A percentile compares a stretch with the other conserved stretches of the same genome.
These are phyloP conservation scores for Noctua pronuba DNA, from an alignment of 2,888 invertebrate genomes.

Conservation along the genomic window DNA sequence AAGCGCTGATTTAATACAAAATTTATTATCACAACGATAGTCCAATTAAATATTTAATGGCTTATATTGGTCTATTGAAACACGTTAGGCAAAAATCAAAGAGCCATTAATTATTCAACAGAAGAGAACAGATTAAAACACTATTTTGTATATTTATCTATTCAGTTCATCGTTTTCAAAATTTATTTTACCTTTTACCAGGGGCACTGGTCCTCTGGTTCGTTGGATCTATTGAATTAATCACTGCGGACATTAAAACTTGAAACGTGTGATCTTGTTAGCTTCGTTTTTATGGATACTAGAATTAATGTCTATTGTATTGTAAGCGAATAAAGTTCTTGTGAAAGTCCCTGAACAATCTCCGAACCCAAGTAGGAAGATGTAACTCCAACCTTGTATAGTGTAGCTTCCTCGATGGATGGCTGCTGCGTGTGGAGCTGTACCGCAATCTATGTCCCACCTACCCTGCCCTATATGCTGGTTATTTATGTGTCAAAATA, in stretches of 20 bases:
- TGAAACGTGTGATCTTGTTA: constrained; percentile 5
- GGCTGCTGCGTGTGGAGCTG: background rate
- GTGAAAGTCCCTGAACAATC: background rate
- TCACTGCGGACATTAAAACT: constrained; percentile 24
- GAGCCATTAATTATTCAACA: constrained; percentile 41
- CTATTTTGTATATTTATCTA: constrained; percentile 43
- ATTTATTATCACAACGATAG: constrained; percentile 28
- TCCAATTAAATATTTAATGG: constrained; percentile 44
- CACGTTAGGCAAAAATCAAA: constrained; percentile 52
- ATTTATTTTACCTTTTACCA: constrained; percentile 34
- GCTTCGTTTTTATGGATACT: background rate
- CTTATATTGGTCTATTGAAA: constrained; percentile 50
- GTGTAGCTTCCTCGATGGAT: background rate
- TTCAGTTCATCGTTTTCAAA: constrained; percentile 19
- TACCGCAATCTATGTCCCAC: background rate
- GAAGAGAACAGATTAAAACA: constrained; percentile 35
- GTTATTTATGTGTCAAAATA: no score
- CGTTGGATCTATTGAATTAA: constrained; percentile 11
- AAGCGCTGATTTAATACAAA: constrained; percentile 2
- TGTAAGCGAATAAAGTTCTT: background rate
- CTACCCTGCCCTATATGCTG: background rate
- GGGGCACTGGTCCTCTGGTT: constrained; percentile 1
- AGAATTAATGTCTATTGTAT: background rate
- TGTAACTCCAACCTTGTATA: background rate
- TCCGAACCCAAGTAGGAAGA: background rate